These are phyloP conservation scores for Athrips mouffetella DNA, from an alignment of 2,888 invertebrate species.

Conservation along the genomic window DNA sequence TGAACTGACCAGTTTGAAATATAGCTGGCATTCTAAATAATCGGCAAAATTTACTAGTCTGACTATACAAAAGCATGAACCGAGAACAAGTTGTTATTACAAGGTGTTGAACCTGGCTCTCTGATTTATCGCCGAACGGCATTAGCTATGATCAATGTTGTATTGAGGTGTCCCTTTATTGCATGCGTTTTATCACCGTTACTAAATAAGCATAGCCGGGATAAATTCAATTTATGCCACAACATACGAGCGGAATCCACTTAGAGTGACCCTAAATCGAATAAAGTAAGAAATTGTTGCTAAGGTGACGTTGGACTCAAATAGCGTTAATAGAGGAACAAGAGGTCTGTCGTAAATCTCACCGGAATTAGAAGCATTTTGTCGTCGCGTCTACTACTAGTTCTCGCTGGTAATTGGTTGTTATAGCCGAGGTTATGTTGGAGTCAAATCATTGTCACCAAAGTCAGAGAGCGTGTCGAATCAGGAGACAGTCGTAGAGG, in stretches of 20 bases:
- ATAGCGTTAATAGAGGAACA: constrained; percentile 23
- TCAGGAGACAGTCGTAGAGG: constrained; percentile 22
- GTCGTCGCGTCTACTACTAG: constrained; percentile 17
- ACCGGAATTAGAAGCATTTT: constrained; percentile 25
- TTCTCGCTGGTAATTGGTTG: constrained; percentile 16
- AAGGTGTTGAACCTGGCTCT: constrained; percentile 67
- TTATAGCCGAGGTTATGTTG: constrained; percentile 18
- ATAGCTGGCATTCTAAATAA: constrained; percentile 54
- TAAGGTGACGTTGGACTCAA: constrained; percentile 28
- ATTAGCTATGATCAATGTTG: constrained; percentile 63
- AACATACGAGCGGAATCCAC: constrained; percentile 16
- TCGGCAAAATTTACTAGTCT: constrained; percentile 48
- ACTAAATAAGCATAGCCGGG: constrained; percentile 43
- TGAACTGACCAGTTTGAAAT: constrained; percentile 48
- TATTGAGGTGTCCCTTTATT: constrained; percentile 55
- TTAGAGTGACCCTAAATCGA: constrained; percentile 9
- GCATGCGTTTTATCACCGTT: constrained; percentile 43
- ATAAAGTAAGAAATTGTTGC: constrained; percentile 29
- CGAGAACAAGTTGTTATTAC: constrained; percentile 62
- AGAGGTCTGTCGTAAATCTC: constrained; percentile 27
- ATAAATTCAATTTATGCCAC: constrained; percentile 29
- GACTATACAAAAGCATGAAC: constrained; percentile 45
- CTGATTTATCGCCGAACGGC: constrained; percentile 62
- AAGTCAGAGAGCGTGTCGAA: constrained; percentile 22
- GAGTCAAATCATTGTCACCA: constrained; percentile 13